A percentile compares a stretch with the other conserved stretches of the same genome.
phyloP scores from a whole-genome alignment of 2,113 vertebrate species.

The Anser cygnoides region DNA sequence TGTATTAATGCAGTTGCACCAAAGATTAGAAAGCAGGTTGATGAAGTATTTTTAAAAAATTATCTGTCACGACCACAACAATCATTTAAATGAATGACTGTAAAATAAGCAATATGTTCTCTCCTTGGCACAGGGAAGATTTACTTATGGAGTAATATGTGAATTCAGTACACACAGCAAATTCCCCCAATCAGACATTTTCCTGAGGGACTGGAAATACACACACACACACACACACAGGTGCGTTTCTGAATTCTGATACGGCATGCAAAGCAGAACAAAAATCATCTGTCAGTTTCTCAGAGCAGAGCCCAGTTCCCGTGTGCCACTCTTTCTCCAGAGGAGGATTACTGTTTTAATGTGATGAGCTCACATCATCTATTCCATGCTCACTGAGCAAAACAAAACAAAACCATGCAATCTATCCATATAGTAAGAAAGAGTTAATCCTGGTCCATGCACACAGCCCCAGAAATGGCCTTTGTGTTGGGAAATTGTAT shows the following conservation, averaged over 20 bases:
- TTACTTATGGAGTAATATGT: neutral
- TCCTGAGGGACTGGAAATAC: neutral
- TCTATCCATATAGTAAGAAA: neutral
- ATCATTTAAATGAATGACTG: neutral
- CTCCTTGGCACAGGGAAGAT: neutral
- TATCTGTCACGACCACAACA: neutral
- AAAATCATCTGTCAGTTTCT: conserved; percentile 42
- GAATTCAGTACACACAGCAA: neutral
- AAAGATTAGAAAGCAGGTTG: neutral
- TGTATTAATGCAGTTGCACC: neutral
- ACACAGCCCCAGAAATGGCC: neutral
- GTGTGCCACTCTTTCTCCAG: conserved; percentile 4
- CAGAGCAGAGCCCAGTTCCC: conserved; percentile 21
- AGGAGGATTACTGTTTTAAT: conserved; percentile 44
- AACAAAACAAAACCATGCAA: neutral
- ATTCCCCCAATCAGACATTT: neutral
- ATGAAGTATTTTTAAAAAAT: neutral
- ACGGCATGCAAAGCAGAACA: conserved; percentile 42
- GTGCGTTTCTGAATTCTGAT: neutral
- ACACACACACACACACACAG: neutral
- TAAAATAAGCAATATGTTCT: neutral
- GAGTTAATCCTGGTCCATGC: neutral
- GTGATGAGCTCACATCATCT: neutral
- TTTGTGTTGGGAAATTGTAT: neutral
- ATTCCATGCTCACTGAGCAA: neutral